Evolutionary conservation across 2,113 vertebrate species (phyloP).

Genomic region (Calypte anna): DNA sequence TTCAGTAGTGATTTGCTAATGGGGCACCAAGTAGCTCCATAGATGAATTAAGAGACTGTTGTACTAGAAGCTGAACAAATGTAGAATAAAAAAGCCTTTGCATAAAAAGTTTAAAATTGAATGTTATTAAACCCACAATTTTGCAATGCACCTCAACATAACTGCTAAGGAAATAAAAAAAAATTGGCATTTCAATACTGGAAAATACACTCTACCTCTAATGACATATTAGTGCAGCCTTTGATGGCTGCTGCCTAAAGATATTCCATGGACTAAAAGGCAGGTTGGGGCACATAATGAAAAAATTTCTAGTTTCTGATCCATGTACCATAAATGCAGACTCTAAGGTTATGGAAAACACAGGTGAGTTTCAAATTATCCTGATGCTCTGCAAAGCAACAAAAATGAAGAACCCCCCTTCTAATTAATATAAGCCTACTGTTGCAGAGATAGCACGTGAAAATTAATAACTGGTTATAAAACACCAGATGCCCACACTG

Average conservation of each 20-base stretch:
- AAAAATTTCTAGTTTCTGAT: background rate
- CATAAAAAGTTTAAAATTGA: background rate
- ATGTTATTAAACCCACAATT: background rate
- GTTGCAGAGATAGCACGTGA: background rate
- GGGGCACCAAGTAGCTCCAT: background rate
- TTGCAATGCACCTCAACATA: background rate
- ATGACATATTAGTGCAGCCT: background rate
- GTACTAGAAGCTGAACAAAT: background rate
- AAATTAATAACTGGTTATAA: background rate
- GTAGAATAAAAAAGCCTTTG: background rate
- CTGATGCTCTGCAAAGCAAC: background rate
- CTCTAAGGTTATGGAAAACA: background rate
- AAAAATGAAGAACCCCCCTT: background rate
- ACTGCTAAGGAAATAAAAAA: background rate
- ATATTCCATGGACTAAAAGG: background rate
- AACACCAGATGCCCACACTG: accelerated
- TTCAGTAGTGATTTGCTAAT: background rate
- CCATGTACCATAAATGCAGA: background rate
- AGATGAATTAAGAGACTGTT: background rate
- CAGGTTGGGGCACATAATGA: background rate
- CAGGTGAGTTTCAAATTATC: background rate
- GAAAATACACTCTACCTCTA: background rate
- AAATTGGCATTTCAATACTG: background rate
- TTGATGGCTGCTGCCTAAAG: background rate
- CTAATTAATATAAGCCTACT: background rate